Conservation (phyloP, 2,888 invertebrate species). For the Chloroclysta siterata region DNA sequence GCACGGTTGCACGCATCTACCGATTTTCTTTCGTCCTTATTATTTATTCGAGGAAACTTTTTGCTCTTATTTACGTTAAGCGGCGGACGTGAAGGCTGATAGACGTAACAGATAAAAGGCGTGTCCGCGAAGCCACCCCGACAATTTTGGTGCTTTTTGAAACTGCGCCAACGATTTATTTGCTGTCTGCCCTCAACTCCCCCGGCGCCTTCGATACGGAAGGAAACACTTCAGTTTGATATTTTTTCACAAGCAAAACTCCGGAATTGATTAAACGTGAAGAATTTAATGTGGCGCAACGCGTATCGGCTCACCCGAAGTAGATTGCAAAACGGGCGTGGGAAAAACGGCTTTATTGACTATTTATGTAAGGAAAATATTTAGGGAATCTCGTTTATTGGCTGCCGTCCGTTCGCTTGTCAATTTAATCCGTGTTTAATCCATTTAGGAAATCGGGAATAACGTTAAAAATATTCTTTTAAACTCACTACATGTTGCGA, state of each 20-base stretch:
- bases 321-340: constrained; percentile 65
- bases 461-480: constrained; percentile 33
- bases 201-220: constrained; percentile 65
- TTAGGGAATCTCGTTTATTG: constrained; percentile 68
- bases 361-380: constrained; percentile 68
- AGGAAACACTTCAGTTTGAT: constrained; percentile 70
- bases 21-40: constrained; percentile 53
- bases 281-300: constrained; percentile 76
- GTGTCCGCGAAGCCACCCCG: constrained; percentile 69
- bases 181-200: constrained; percentile 66
- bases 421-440: constrained; percentile 61
- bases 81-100: constrained; percentile 65
- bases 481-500: constrained; percentile 22
- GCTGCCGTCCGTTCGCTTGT: constrained; percentile 60
- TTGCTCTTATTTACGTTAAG: constrained; percentile 69
- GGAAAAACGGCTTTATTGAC: constrained; percentile 66
- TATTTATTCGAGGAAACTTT: constrained; percentile 63
- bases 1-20: constrained; percentile 53
- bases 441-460: constrained; percentile 50
- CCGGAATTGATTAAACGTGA: constrained; percentile 77
- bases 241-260: constrained; percentile 63
- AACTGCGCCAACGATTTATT: constrained; percentile 80
- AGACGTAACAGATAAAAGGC: constrained; percentile 83
- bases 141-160: constrained; percentile 77
- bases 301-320: constrained; percentile 59